Evolutionary conservation across 2,113 vertebrate genomes (phyloP), one percentile per base, ranked within the genome.

Genomic region (Dipodomys merriami): DNA sequence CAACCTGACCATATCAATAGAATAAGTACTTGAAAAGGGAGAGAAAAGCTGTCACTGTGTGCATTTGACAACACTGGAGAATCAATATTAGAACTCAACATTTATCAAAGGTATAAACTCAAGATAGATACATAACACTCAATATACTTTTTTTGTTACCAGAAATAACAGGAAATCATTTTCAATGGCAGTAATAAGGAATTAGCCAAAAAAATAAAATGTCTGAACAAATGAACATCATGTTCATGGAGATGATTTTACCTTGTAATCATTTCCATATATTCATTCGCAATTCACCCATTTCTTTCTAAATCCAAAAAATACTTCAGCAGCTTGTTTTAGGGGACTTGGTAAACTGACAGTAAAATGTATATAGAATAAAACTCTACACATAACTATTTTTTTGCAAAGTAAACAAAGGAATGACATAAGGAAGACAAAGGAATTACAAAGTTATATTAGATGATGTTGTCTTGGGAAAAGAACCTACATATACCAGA

Each of bases 81-180:
- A 67, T 12, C 13, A 68, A 39, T 68, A 53, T 64, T 64, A 90
- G n/a, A 92, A 95, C n/a, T 65, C 33, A 71, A 30, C 39, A 91
- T 83, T 83, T 65, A 73, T 88, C 33, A 84, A 94, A 91, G 12
- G 18, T 84, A 22, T 25, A 93, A 83, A 93, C 46, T 44, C 12
- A 84, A 85, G 57, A 82, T 71, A 27, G 81, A 49, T 13, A 76
- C 69, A 53, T 20, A 27, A 83, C 53, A 11, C 82, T 83, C 62
- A 83, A 64, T 25, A 27, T 65, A 86, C 69, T 86, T 86, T 33
- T 30, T 86, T 30, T 25, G 64, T 16, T 71, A 76, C 49, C 49
- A 49, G 69, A 90, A 86, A 72, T 86, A 93, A 86, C 60, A 18
- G 49, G 11, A 49, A 76, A 77, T 35, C 27, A 77, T 82, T 93